Evolutionary conservation across 1,140 invertebrate genomes (phyloP).

Genomic region (Plutomurus gul): DNA sequence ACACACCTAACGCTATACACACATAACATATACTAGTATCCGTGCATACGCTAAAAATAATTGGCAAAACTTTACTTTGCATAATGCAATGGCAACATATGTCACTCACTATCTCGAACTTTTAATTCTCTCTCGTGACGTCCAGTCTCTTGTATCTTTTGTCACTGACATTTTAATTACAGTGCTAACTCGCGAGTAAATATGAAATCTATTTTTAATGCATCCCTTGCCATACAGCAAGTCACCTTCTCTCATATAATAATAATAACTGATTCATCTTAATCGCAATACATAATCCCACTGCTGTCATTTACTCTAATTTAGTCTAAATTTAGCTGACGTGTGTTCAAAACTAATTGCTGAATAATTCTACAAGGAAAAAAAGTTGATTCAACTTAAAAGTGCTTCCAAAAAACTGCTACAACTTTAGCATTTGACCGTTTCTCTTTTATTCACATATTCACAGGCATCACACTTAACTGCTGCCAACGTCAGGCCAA

Average conservation of each 20-base stretch:
- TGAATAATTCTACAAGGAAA: no score
- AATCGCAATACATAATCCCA: not conserved
- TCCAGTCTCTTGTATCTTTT: not conserved
- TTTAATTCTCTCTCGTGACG: not conserved
- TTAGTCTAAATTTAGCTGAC: conserved; percentile 10
- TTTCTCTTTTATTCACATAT: no score
- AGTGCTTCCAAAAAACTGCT: no score
- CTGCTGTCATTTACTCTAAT: not conserved
- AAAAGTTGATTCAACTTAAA: no score
- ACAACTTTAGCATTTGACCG: no score
- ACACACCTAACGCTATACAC: no score
- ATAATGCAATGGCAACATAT: not conserved
- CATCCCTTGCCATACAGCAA: not conserved
- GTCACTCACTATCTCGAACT: not conserved
- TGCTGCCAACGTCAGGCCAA: no score
- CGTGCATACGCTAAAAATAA: not conserved
- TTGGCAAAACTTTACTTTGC: not conserved
- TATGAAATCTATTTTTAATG: conserved; percentile 6
- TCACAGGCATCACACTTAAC: no score
- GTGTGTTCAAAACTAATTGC: no score
- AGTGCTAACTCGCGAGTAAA: not conserved
- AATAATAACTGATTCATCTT: not conserved
- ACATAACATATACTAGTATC: not conserved
- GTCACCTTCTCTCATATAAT: no score
- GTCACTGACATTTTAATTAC: conserved; percentile 27